Percentiles rank a stretch among this genome's conserved stretches.
Conservation (phyloP, 2,888 invertebrate species). For the Troglohyphantes excavatus region DNA sequence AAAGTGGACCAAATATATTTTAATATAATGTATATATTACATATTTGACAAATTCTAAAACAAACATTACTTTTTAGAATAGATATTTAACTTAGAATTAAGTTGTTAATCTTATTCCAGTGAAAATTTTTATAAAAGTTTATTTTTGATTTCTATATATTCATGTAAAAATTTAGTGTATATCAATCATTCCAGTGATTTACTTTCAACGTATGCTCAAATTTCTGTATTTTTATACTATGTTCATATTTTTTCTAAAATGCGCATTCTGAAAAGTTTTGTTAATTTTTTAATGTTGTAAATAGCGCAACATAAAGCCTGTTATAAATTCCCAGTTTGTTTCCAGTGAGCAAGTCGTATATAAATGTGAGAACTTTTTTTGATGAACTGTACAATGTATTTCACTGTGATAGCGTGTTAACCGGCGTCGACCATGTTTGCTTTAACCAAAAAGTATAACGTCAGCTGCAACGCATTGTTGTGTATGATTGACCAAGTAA, state of each 20-base stretch:
- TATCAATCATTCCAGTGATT: not conserved
- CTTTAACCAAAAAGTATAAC: conserved; percentile 24
- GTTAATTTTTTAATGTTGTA: not conserved
- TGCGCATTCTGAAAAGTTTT: not conserved
- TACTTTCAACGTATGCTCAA: not conserved
- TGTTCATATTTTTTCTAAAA: not conserved
- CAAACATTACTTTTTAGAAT: no score
- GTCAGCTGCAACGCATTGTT: not conserved
- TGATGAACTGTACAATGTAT: conserved; percentile 49
- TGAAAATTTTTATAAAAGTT: not conserved
- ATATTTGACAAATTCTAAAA: no score
- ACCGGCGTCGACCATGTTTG: conserved; percentile 45
- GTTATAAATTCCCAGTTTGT: not conserved
- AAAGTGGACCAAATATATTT: no score
- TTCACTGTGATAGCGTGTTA: conserved; percentile 46
- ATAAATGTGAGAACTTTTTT: conserved; percentile 9
- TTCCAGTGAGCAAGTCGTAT: not conserved
- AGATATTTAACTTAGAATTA: no score
- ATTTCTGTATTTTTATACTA: not conserved
- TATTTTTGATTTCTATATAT: not conserved
- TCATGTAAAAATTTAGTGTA: not conserved
- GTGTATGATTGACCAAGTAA: conserved; percentile 30
- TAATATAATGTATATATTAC: no score
- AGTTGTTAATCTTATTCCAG: no score
- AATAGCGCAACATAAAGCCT: not conserved